Evolutionary conservation across 2,797 vertebrate genomes (phyloP).

Genomic region (Siniperca undulata): DNA sequence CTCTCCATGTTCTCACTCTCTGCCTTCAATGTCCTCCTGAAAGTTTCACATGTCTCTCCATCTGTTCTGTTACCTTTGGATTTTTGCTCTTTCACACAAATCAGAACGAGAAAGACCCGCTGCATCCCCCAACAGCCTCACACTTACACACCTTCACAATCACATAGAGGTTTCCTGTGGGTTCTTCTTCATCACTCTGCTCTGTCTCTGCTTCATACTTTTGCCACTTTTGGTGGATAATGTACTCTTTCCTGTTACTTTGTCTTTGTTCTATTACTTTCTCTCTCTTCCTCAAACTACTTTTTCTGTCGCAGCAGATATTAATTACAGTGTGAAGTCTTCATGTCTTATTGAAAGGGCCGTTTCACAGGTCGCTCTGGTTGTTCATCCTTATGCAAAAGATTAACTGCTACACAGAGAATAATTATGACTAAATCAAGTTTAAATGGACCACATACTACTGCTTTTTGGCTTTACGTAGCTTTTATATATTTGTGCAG

Average conservation of each 20-base stretch:
- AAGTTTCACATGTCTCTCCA: too few species aligned
- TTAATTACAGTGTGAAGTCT: too few species aligned
- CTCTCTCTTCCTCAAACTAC: not conserved
- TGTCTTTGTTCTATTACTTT: too few species aligned
- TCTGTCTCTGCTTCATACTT: not conserved
- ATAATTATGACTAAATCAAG: not conserved
- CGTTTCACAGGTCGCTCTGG: too few species aligned
- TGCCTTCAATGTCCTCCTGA: too few species aligned
- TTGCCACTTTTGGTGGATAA: not conserved
- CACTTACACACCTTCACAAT: constrained; percentile 1
- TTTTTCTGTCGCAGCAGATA: not conserved
- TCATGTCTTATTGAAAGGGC: too few species aligned
- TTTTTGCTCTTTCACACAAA: too few species aligned
- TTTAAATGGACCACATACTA: not conserved
- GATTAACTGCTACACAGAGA: not conserved
- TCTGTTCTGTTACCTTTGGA: too few species aligned
- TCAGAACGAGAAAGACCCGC: too few species aligned
- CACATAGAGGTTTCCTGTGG: not conserved
- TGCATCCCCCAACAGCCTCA: not conserved
- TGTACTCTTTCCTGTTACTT: not conserved
- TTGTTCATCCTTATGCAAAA: not conserved
- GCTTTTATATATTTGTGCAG: too few species aligned
- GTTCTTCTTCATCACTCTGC: too few species aligned
- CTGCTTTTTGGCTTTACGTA: not conserved
- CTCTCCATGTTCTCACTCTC: too few species aligned